Base-by-base conservation (phyloP, 2,797 vertebrate species). In the Urocyon cinereoargenteus region DNA sequence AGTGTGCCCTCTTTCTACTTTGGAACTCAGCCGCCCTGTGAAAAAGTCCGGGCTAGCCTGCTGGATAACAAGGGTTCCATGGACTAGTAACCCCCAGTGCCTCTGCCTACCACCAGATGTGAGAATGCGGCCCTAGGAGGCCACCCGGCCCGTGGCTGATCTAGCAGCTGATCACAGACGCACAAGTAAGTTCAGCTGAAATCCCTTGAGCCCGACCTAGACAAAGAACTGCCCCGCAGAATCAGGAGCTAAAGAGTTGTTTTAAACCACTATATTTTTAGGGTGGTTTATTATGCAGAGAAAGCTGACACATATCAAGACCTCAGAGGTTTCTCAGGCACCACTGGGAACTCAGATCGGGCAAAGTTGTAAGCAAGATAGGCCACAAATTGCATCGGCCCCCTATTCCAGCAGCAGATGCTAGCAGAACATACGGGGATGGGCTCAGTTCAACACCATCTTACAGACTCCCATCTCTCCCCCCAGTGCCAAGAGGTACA, bases 1-100 rank as follows among this genome's bases (percentile, higher is more conserved):
- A 85, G 16, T 91, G 91, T 94, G 77, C 26, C 72, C 72, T 85
- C 45, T 79, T 61, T 87, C 49, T 93, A 45, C 16, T 95, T 82
- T 86, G 40, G 49, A 86, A 93, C 26, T 70, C 15, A 36, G 34
- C 24, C 90, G 78, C 34, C 11, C 64, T 61, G 51, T 82, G 59
- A 78, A 78, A 90, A 77, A 40, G 45, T 85, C 21, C 22, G 31
- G 61, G 31, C 4, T 64, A 87, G 64, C n/a, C 24, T 87, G 22
- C 10, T 5, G 40, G 51, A 78, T 59, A 73, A 28, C 49, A 78
- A 84, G n/a, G 68, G 51, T 70, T 72, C 83, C 51, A 24, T 7
- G 12, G 31, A 34, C 31, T 90, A 86, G 45, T 83, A n/a, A 86
- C n/a, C 21, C 31, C 19, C 31, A 34, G 21, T 66, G 75, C 21